Conservation (phyloP, 1,140 invertebrate species). For the Macrobrachium rosenbergii region DNA sequence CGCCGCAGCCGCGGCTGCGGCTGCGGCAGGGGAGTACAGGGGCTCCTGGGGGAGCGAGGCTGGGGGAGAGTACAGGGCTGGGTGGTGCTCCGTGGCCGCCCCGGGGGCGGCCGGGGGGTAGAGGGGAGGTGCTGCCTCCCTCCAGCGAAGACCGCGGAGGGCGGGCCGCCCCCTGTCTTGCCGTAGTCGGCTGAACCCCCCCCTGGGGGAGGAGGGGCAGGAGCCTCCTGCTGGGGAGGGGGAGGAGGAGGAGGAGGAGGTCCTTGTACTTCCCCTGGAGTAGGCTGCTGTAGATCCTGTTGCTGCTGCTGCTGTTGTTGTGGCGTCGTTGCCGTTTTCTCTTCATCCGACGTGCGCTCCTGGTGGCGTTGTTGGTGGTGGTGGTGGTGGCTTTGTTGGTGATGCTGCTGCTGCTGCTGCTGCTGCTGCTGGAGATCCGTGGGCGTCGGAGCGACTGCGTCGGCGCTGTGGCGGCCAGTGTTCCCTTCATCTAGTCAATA, state of each 20-base stretch:
- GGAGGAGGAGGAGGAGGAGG: no score
- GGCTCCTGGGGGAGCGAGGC: conserved; percentile 60
- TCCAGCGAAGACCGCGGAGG: conserved; percentile 59
- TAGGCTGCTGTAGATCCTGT: conserved; percentile 29
- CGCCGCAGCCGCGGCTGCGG: no score
- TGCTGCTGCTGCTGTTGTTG: conserved; percentile 38
- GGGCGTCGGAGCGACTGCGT: conserved; percentile 51
- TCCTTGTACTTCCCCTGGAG: conserved; percentile 16
- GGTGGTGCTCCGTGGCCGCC: conserved; percentile 50
- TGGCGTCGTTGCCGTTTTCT: conserved; percentile 53
- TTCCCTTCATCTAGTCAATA: conserved; percentile 67
- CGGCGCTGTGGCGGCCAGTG: conserved; percentile 66
- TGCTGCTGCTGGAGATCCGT: no score
- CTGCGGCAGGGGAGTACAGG: conserved; percentile 58
- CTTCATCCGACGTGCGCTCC: conserved; percentile 58
- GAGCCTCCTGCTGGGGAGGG: conserved; percentile 31
- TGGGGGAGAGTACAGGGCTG: conserved; percentile 54
- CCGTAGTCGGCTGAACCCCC: conserved; percentile 43
- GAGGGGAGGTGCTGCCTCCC: conserved; percentile 52
- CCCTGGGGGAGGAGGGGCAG: conserved; percentile 30
- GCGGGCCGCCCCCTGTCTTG: conserved; percentile 52
- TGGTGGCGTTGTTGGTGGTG: conserved; percentile 22
- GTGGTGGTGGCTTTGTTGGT: no score
- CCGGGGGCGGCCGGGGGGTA: conserved; percentile 61
- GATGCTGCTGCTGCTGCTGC: no score